Evolutionary conservation across 1,140 invertebrate species (phyloP).

Genomic region (Microvelia longipes): DNA sequence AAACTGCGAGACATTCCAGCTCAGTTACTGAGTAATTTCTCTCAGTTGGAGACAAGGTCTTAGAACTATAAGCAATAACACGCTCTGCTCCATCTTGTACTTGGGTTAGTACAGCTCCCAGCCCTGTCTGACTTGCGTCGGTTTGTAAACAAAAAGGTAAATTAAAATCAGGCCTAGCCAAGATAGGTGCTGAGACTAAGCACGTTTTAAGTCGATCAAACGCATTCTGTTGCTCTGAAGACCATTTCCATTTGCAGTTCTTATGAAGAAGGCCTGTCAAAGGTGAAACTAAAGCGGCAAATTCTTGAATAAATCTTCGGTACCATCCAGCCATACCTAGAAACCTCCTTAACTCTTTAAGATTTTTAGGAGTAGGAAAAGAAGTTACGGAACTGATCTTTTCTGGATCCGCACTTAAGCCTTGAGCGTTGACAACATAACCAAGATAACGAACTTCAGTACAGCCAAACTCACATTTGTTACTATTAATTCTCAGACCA

Average conservation of each 20-base stretch:
- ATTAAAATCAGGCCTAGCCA: constrained; percentile 2
- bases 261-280: constrained; percentile 15
- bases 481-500: constrained; percentile 23
- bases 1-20: constrained; percentile 29
- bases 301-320: constrained; percentile 27
- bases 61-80: constrained; percentile 27
- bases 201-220: constrained; percentile 20
- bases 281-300: constrained; percentile 23
- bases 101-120: constrained; percentile 13
- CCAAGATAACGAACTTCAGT: constrained; percentile 27
- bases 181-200: no score
- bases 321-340: constrained; percentile 27
- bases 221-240: no score
- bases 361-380: constrained; percentile 20
- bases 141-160: no score
- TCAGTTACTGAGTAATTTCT: constrained; percentile 28
- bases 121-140: constrained; percentile 22
- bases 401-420: constrained; percentile 26
- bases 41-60: constrained; percentile 25
- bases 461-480: constrained; percentile 27
- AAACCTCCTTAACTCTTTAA: constrained; percentile 15
- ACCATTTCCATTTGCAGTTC: background rate
- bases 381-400: constrained; percentile 25
- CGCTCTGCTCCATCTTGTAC: no score
- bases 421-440: constrained; percentile 22